Evolutionary conservation across 2,113 vertebrate species (phyloP).

Genomic region (Tor tambroides): DNA sequence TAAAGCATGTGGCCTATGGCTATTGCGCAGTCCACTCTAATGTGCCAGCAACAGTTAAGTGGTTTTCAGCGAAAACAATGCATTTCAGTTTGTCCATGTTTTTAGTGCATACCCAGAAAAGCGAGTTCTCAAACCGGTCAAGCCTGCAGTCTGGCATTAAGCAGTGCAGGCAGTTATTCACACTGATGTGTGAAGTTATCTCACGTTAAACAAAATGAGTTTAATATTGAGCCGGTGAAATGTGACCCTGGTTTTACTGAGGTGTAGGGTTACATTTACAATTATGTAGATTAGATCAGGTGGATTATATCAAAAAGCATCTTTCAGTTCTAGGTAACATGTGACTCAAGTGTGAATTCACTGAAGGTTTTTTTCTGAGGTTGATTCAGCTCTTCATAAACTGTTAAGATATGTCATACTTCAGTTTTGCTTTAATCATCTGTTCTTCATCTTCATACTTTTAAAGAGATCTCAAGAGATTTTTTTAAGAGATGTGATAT

Average conservation of each 20-base stretch:
- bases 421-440: background rate
- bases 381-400: background rate
- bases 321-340: background rate
- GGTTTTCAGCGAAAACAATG: conserved; percentile 52
- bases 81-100: conserved; percentile 23
- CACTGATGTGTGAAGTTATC: conserved; percentile 32
- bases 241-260: background rate
- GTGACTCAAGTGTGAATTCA: background rate
- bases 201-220: conserved; percentile 17
- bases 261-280: background rate
- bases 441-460: background rate
- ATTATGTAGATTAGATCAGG: background rate
- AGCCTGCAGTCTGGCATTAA: conserved; percentile 34
- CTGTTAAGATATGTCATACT: background rate
- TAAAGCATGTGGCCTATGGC: conserved; percentile 30
- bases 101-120: conserved; percentile 48
- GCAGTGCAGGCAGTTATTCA: background rate
- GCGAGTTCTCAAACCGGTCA: conserved; percentile 50
- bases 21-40: conserved; percentile 2
- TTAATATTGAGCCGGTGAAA: background rate
- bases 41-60: conserved; percentile 24
- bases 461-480: background rate
- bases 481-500: no score
- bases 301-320: background rate
- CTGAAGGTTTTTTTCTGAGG: background rate